phyloP scores from a whole-genome alignment of 2,797 vertebrate species.

The Rachycentron canadum region DNA sequence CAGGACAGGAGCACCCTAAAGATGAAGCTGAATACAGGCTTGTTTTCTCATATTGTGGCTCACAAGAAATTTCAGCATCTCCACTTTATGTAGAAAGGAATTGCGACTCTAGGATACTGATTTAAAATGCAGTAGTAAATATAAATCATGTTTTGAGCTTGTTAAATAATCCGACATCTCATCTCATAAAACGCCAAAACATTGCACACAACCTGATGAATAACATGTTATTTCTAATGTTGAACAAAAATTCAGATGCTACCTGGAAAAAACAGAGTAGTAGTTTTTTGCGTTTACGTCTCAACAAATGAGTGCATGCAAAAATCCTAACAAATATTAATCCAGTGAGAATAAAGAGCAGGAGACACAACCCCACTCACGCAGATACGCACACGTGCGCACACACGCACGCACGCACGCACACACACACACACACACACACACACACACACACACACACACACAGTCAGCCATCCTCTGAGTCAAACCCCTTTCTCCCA shows the following conservation, averaged over 20 bases:
- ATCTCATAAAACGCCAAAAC: background rate
- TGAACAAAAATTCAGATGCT: background rate
- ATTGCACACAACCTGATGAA: background rate
- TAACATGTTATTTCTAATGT: background rate
- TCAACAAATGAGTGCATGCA: background rate
- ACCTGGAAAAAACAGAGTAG: background rate
- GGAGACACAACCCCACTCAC: conserved; percentile 15
- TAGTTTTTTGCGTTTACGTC: conserved; percentile 5
- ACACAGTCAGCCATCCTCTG: conserved; percentile 56
- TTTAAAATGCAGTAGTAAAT: background rate
- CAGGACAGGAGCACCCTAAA: background rate
- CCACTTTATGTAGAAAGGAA: background rate
- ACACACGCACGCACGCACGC: conserved; percentile 21
- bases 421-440: conserved; percentile 20
- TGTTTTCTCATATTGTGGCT: background rate
- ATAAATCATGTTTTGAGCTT: background rate
- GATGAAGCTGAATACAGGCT: background rate
- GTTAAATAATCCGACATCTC: background rate
- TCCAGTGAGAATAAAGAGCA: conserved; percentile 32
- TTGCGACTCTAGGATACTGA: background rate
- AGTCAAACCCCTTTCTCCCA: conserved; percentile 68
- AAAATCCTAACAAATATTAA: conserved; percentile 15
- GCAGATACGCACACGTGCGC: background rate
- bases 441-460: conserved; percentile 42
- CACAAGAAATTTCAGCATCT: background rate